Evolutionary conservation across 2,113 vertebrate species (phyloP), one percentile per base, ranked within the genome.

Genomic region (Onychorhynchus coronatus): DNA sequence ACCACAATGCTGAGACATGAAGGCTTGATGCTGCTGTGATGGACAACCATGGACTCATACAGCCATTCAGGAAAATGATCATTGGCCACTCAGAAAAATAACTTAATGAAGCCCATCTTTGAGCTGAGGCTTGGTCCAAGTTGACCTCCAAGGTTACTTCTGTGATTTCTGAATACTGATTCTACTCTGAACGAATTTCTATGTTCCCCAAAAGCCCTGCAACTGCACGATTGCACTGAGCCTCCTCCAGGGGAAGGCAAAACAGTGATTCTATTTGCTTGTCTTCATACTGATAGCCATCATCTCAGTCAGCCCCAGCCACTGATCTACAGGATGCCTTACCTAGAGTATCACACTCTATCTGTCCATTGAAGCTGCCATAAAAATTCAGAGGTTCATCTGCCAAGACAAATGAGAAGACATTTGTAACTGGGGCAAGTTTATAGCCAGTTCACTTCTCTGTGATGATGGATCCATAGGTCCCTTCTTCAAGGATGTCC

Each of bases 401-500:
- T 76, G 30, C 23, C 21, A 8, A 2, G 44, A 47, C 11, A 56
- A 62, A 52, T 33, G 23, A 73, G 44, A 76, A 47, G 23, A 33
- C 16, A 4, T 44, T 80, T 80, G 20, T 15, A n/a, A 59, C 7
- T 42, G 18, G 67, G 31, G 49, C 18, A 52, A 35, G 23, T 73
- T 8, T 52, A 14, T 24, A 65, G 53, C 13, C 37, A 76, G 30
- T 35, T 76, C 24, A 35, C 58, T 73, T 33, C 49, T 65, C 58
- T 56, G 14, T 0, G 2, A 12, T 2, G 20, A 27, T 6, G 30
- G 31, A 56, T 50, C 44, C 1, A 1, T 6, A 55, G 19, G 7
- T 84, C 9, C 30, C 0, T 0, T 44, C 44, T 79, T 86, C 14
- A 5, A 12, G 49, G 63, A 33, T 4, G 2, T 28, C 18, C 0